Percentiles rank a stretch among this genome's conserved stretches.
phyloP scores from a whole-genome alignment of 2,113 vertebrate species.

The Synchiropus splendidus region DNA sequence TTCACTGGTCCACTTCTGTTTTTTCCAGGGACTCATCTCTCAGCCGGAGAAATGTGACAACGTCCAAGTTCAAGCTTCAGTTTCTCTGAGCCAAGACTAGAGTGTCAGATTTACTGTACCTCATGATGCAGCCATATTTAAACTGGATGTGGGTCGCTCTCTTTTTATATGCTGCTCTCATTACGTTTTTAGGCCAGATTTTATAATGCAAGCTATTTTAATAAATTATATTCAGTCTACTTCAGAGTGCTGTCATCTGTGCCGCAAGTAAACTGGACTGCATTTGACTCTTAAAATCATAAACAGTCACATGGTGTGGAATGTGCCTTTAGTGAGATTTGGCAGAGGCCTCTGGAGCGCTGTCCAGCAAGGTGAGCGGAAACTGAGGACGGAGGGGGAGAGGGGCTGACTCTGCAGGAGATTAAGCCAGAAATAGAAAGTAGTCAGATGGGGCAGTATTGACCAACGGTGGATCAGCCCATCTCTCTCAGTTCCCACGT shows the following conservation, averaged over 20 bases:
- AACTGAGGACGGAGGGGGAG: constrained; percentile 16
- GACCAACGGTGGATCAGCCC: constrained; percentile 37
- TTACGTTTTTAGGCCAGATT: constrained; percentile 51
- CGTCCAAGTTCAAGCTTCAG: not conserved
- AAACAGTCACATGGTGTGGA: not conserved
- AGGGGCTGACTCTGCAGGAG: constrained; percentile 44
- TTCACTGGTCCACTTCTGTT: no score
- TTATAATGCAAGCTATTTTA: constrained; percentile 22
- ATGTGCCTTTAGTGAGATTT: constrained; percentile 23
- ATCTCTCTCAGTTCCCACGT: constrained; percentile 3
- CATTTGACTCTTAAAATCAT: not conserved
- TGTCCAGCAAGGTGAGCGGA: constrained; percentile 32
- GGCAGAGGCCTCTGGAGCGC: constrained; percentile 24
- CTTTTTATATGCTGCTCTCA: constrained; percentile 54
- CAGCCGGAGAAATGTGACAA: no score
- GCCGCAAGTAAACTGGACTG: not conserved
- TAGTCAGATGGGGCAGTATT: constrained; percentile 43
- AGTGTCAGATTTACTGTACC: constrained; percentile 1
- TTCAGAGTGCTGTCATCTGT: not conserved
- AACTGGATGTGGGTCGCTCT: constrained; percentile 42
- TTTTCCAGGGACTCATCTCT: no score
- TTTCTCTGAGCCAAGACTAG: constrained; percentile 4
- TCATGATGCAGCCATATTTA: constrained; percentile 32
- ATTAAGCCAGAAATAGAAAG: constrained; percentile 45
- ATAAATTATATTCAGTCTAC: constrained; percentile 44